phyloP scores from a whole-genome alignment of 2,113 vertebrate species.

The Columba livia region DNA sequence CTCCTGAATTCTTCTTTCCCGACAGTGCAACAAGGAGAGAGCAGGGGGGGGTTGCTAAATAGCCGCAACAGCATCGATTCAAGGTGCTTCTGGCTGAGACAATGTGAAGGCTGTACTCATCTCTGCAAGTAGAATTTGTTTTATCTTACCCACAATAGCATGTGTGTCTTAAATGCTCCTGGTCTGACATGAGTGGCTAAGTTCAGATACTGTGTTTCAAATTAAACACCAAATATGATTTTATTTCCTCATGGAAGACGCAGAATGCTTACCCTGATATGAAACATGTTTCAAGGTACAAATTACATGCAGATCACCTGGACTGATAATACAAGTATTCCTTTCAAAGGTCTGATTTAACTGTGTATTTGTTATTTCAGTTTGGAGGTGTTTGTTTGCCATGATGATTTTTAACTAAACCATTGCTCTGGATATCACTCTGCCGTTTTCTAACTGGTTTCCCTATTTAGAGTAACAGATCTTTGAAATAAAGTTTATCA shows the following conservation, averaged over 20 bases:
- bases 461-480: background rate
- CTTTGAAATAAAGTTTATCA: background rate
- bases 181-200: background rate
- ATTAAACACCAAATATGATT: background rate
- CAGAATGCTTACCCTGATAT: background rate
- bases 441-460: background rate
- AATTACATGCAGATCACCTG: background rate
- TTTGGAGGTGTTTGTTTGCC: background rate
- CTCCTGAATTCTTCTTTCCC: background rate
- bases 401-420: background rate
- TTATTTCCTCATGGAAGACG: background rate
- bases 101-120: background rate
- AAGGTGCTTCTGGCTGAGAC: background rate
- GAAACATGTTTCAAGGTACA: background rate
- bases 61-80: background rate
- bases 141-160: background rate
- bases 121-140: background rate
- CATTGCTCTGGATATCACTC: background rate
- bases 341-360: background rate
- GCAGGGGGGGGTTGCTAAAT: background rate
- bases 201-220: background rate
- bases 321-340: background rate
- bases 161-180: background rate
- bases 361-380: background rate
- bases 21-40: background rate